Conservation (phyloP, 2,797 vertebrate species). For the Distichodus sexfasciatus region DNA sequence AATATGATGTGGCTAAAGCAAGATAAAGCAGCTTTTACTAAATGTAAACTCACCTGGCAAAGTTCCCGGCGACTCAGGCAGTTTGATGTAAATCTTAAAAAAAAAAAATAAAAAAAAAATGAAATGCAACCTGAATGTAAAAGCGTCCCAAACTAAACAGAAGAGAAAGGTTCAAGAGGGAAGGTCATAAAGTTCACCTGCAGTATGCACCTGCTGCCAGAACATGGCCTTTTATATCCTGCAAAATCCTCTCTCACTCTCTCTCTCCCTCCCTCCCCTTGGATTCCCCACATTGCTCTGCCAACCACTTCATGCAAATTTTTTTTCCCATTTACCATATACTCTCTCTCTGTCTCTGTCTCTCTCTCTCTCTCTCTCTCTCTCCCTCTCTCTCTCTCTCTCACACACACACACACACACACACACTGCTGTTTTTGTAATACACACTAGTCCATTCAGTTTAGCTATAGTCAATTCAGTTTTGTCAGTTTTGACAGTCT, state of each 20-base stretch:
- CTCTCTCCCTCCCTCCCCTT: slow-evolving; percentile 10
- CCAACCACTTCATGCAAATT: slow-evolving; percentile 31
- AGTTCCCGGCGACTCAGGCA: not conserved
- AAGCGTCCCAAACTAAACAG: not conserved
- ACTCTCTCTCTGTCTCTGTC: not conserved
- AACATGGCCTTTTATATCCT: slow-evolving; percentile 15
- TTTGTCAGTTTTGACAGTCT: too few relatives aligned
- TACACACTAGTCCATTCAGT: too few relatives aligned
- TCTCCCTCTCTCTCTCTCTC: too few relatives aligned
- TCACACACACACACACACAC: too few relatives aligned
- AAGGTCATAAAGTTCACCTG: too few relatives aligned
- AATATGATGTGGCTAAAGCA: not conserved
- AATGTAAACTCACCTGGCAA: slow-evolving; percentile 22
- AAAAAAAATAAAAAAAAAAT: too few relatives aligned
- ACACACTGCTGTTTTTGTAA: too few relatives aligned
- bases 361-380: not conserved
- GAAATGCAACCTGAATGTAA: too few relatives aligned
- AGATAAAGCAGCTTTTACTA: not conserved
- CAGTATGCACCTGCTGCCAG: slow-evolving; percentile 8
- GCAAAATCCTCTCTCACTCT: not conserved
- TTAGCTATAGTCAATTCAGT: too few relatives aligned
- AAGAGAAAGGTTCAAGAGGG: not conserved
- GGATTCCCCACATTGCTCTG: slow-evolving; percentile 20
- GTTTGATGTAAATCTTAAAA: not conserved
- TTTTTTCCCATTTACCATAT: not conserved